These are phyloP conservation scores for Barbus barbus DNA, from an alignment of 2,113 vertebrate genomes.

Conservation along the genomic window DNA sequence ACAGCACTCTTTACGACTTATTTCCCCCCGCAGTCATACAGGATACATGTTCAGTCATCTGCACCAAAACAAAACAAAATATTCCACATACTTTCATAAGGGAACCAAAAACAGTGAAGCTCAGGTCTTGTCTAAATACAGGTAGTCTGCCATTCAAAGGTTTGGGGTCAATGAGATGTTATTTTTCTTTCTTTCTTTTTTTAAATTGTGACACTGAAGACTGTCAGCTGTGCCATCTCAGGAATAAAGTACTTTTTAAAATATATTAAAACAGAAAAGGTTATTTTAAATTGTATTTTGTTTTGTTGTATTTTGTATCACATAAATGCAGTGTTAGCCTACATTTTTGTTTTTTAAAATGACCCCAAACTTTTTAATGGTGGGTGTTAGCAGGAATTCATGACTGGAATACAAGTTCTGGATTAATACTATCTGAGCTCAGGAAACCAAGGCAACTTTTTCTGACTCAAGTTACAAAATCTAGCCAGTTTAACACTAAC, in stretches of 20 bases:
- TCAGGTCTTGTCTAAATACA: conserved; percentile 11
- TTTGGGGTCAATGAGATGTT: not conserved
- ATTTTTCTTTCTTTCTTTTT: no score
- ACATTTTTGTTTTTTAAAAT: no score
- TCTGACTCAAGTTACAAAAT: not conserved
- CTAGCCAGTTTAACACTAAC: not conserved
- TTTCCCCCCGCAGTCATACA: not conserved
- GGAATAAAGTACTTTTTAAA: not conserved
- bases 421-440: not conserved
- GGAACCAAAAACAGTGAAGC: conserved; percentile 1
- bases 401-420: not conserved
- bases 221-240: not conserved
- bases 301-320: not conserved
- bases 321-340: no score
- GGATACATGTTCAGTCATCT: conserved; percentile 18
- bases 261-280: not conserved
- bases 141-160: not conserved
- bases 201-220: not conserved
- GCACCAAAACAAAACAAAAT: not conserved
- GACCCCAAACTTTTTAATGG: not conserved
- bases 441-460: not conserved
- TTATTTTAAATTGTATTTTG: not conserved
- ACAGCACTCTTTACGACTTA: not conserved
- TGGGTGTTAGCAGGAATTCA: not conserved
- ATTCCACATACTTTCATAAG: not conserved